These are phyloP conservation scores for Beaufortia kweichowensis DNA, from an alignment of 2,113 vertebrate species.

Conservation along the genomic window DNA sequence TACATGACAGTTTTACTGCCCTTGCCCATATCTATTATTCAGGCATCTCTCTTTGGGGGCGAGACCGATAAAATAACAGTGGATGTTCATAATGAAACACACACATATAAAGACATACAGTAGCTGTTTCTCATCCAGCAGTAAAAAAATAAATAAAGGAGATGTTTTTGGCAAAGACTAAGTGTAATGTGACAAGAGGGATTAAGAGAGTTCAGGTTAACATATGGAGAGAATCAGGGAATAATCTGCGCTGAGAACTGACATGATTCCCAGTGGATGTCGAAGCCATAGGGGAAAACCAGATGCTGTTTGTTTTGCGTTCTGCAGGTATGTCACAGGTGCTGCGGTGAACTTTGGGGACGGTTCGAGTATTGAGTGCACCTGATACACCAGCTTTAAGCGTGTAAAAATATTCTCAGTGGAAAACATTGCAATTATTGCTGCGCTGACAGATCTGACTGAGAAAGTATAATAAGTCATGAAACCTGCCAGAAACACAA, in stretches of 20 bases:
- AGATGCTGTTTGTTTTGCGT: conserved; percentile 55
- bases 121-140: conserved; percentile 47
- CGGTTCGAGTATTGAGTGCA: background rate
- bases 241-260: conserved; percentile 61
- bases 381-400: conserved; percentile 25
- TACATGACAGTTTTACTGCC: conserved; percentile 27
- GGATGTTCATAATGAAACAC: conserved; percentile 47
- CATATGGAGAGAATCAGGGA: conserved; percentile 58
- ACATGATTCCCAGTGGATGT: conserved; percentile 35
- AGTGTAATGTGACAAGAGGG: conserved; percentile 57
- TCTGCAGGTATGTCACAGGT: conserved; percentile 63
- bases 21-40: conserved; percentile 58
- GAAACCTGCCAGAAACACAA: no score
- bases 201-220: conserved; percentile 56
- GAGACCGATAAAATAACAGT: conserved; percentile 52
- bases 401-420: background rate
- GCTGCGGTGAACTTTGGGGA: conserved; percentile 12
- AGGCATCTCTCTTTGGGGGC: conserved; percentile 56
- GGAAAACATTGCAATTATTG: conserved; percentile 21
- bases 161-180: conserved; percentile 53
- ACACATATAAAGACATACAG: conserved; percentile 56
- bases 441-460: background rate
- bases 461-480: no score
- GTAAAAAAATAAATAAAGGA: conserved; percentile 48
- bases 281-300: conserved; percentile 34